These are phyloP conservation scores for Ia io DNA, from an alignment of 2,113 vertebrate genomes.

Conservation along the genomic window DNA sequence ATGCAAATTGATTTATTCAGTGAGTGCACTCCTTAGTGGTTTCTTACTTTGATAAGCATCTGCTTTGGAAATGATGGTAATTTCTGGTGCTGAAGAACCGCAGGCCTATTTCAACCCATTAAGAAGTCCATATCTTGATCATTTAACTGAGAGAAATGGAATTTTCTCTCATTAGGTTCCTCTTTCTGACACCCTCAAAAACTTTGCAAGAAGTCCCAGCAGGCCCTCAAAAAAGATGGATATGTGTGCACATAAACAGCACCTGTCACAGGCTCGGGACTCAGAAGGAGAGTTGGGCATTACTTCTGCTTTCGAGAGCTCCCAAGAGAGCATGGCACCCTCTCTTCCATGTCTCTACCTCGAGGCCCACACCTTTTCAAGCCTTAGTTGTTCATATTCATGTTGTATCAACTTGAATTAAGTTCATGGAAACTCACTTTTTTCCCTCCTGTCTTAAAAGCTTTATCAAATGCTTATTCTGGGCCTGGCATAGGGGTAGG, in stretches of 20 bases:
- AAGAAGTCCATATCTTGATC: neutral
- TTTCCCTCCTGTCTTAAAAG: neutral
- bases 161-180: neutral
- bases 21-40: neutral
- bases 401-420: neutral
- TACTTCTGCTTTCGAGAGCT: neutral
- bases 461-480: neutral
- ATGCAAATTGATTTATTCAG: slow-evolving; percentile 3
- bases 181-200: neutral
- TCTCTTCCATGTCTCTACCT: neutral
- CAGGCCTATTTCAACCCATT: neutral
- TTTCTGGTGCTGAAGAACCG: neutral
- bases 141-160: slow-evolving; percentile 13
- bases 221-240: neutral
- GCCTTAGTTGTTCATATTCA: neutral
- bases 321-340: neutral
- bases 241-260: neutral
- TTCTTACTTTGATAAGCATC: neutral
- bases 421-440: neutral
- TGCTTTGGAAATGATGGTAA: slow-evolving; percentile 21
- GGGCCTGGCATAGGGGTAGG: neutral
- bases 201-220: neutral
- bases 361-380: neutral
- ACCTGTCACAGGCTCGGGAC: neutral
- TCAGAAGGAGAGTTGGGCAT: neutral